Percentiles rank a stretch among this genome's conserved stretches.
phyloP scores from a whole-genome alignment of 2,888 invertebrate species.

The Eledona agricola region DNA sequence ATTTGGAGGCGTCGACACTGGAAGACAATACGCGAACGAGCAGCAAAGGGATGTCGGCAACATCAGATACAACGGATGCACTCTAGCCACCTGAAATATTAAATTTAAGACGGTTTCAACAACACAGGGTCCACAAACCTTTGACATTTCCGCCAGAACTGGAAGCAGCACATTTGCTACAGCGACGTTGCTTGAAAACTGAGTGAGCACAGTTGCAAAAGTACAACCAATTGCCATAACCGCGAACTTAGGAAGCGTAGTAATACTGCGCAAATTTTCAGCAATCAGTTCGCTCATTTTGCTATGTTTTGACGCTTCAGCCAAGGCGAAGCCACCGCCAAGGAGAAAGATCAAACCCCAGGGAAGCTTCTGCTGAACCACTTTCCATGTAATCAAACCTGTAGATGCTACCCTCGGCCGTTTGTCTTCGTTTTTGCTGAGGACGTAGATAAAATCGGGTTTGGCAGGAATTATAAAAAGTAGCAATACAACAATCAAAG shows the following conservation, averaged over 20 bases:
- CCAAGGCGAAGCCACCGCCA: constrained; percentile 92
- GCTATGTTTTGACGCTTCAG: constrained; percentile 83
- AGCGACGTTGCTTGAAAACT: constrained; percentile 91
- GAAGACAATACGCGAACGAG: constrained; percentile 93
- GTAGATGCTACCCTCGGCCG: constrained; percentile 72
- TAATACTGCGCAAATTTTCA: constrained; percentile 71
- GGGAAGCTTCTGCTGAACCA: constrained; percentile 84
- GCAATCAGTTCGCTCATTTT: constrained; percentile 83
- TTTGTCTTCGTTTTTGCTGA: constrained; percentile 67
- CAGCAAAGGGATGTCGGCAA: constrained; percentile 88
- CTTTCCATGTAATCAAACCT: constrained; percentile 84
- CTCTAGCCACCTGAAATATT: constrained; percentile 57
- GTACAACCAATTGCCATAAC: constrained; percentile 81
- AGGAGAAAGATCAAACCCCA: constrained; percentile 90
- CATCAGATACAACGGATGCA: constrained; percentile 91
- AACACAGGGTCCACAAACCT: constrained; percentile 48
- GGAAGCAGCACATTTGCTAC: constrained; percentile 89
- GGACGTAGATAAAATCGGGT: constrained; percentile 77
- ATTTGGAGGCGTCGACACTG: constrained; percentile 95
- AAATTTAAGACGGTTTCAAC: constrained; percentile 10
- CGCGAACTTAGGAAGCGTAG: constrained; percentile 69
- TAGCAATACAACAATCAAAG: constrained; percentile 82
- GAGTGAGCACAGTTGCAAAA: constrained; percentile 84
- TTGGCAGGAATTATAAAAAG: constrained; percentile 86
- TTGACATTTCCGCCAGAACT: constrained; percentile 81